Conservation (phyloP, 2,797 vertebrate species). For the Myotis findleyi region DNA sequence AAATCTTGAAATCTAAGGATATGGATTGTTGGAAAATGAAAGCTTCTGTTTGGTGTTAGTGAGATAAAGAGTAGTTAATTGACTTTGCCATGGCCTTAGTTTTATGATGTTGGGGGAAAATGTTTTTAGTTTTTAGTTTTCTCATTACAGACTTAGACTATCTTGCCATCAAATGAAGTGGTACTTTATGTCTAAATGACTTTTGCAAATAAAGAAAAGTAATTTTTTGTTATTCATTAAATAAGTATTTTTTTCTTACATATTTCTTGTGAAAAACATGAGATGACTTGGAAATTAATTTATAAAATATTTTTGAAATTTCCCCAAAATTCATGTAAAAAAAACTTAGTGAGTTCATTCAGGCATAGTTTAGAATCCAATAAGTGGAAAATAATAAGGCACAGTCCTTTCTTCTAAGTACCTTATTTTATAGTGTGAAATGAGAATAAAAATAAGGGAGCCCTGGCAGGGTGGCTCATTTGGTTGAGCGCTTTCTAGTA, state of each 20-base stretch:
- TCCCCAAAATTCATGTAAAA: neutral
- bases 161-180: slow-evolving; percentile 17
- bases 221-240: slow-evolving; percentile 48
- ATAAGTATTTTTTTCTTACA: neutral
- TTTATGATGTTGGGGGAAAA: neutral
- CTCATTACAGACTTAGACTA: neutral
- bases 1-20: neutral
- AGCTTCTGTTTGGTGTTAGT: slow-evolving; percentile 2
- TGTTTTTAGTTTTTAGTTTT: slow-evolving; percentile 6
- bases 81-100: neutral
- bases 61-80: neutral
- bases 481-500: neutral
- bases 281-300: slow-evolving; percentile 51
- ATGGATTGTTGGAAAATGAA: slow-evolving; percentile 36
- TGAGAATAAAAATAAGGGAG: neutral
- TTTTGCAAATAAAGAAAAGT: slow-evolving; percentile 47
- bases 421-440: neutral
- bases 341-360: neutral
- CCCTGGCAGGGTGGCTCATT: neutral
- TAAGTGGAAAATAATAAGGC: neutral
- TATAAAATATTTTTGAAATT: slow-evolving; percentile 25
- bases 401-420: neutral
- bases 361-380: slow-evolving; percentile 27
- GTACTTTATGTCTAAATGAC: slow-evolving; percentile 21
- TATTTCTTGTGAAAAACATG: slow-evolving; percentile 8